Percentiles rank a stretch among this genome's conserved stretches.
Conservation (phyloP, 2,888 invertebrate species). For the Cephus sareptanus region DNA sequence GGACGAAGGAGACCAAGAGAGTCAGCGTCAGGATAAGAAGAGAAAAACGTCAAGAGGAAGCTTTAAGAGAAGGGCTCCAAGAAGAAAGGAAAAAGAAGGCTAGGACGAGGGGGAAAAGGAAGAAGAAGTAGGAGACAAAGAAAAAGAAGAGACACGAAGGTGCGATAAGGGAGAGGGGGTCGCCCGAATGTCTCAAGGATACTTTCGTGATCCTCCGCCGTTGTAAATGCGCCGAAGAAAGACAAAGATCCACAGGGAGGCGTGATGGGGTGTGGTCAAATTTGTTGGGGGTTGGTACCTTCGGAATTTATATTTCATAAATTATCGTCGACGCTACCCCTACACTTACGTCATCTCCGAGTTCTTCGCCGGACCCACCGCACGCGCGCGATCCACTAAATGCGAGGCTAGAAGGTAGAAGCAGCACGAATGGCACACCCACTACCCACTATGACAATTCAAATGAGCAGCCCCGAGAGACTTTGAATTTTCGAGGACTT, state of each 20-base stretch:
- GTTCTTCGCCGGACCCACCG: conserved; percentile 4
- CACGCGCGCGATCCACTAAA: too few species aligned
- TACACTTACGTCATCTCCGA: conserved; percentile 11
- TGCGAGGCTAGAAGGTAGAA: background rate
- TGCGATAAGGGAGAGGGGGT: background rate
- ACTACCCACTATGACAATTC: conserved; percentile 34
- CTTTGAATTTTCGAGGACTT: conserved; percentile 33
- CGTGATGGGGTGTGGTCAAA: conserved; percentile 61
- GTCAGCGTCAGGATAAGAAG: conserved; percentile 1
- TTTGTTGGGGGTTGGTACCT: conserved; percentile 55
- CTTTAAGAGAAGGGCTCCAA: conserved; percentile 4
- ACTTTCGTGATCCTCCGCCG: background rate
- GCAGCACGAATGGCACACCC: conserved; percentile 29
- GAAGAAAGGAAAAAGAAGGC: conserved; percentile 15
- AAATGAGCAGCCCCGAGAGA: conserved; percentile 30
- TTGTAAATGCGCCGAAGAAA: conserved; percentile 2
- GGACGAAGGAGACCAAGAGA: conserved; percentile 13
- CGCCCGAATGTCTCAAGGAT: background rate
- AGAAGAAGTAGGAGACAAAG: conserved; percentile 30
- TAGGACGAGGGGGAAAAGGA: conserved; percentile 5
- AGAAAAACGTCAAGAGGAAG: conserved; percentile 5
- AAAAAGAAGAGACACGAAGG: conserved; percentile 14
- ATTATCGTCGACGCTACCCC: conserved; percentile 38
- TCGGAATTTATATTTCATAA: conserved; percentile 57
- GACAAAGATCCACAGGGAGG: conserved; percentile 35